Base-by-base conservation (phyloP, 2,888 invertebrate species). In the Phalera bucephala region DNA sequence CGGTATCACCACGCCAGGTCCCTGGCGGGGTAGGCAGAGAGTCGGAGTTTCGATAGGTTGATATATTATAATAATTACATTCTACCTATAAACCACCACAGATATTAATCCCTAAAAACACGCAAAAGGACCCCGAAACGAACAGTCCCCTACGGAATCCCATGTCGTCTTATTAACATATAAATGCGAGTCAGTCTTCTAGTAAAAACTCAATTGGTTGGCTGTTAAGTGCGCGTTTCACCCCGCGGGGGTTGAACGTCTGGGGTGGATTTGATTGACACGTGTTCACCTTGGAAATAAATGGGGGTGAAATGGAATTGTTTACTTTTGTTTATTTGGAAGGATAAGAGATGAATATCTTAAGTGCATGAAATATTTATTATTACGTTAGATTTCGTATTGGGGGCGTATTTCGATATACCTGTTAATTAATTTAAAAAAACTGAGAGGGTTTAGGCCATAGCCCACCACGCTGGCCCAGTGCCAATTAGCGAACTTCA, bases 151-250 rank as follows among this genome's bases (percentile, higher is more conserved):
- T 60, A 55, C 39, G 47, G 64, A 49, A 39, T 36, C 44, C 58
- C 45, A 44, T 50, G 55, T 50, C 53, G 54, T 60, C 41, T 41
- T 43, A 80, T 81, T 81, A 77, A 65, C 80, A 81, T 80, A 79
- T 65, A 80, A 79, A 81, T 73, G 74, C 60, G 56, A 50, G 51
- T 60, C 64, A 64, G 64, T 71, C 65, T 72, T 66, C 79, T 74
- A 82, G 82, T 81, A 82, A 83, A 82, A 83, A 78, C 75, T 67
- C 83, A 78, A 84, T 82, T 75, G 74, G 70, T 65, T 72, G 63
- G 57, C 70, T 67, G 75, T 80, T 80, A 80, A 72, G 50, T 49
- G 55, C 43, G 39, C 52, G 37, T 42, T 55, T 36, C 47, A 41
- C 43, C 53, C 50, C 43, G 51, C 62, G 49, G 54, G 46, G 52